These are phyloP conservation scores for Acholoe squamosa DNA, from an alignment of 2,888 invertebrate species.

Conservation along the genomic window DNA sequence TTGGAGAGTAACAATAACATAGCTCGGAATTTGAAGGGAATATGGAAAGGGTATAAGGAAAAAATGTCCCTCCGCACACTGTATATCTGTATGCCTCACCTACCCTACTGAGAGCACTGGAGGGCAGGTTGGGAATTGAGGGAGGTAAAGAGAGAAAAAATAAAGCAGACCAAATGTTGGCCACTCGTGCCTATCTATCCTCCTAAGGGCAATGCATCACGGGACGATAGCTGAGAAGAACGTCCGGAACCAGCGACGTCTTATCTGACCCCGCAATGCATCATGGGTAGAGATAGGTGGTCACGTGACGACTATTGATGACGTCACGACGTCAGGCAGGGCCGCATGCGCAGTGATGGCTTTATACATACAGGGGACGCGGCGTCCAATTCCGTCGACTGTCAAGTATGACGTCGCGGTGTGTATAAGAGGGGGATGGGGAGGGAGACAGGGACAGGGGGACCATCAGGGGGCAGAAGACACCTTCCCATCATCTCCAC, in stretches of 20 bases:
- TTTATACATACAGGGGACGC: slow-evolving; percentile 10
- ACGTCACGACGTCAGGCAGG: slow-evolving; percentile 25
- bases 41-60: too few relatives aligned
- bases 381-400: slow-evolving; percentile 43
- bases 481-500: neutral
- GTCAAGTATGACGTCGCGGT: neutral
- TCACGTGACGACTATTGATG: slow-evolving; percentile 49
- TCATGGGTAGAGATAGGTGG: slow-evolving; percentile 42
- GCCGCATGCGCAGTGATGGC: slow-evolving; percentile 3
- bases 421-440: neutral
- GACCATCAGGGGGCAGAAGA: neutral
- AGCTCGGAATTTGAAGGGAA: too few relatives aligned
- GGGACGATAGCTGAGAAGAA: slow-evolving; percentile 44
- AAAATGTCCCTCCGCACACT: neutral
- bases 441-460: neutral
- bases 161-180: neutral
- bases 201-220: slow-evolving; percentile 47
- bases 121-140: neutral
- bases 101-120: neutral
- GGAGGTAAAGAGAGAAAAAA: neutral
- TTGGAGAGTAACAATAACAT: too few relatives aligned
- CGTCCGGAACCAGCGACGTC: neutral
- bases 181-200: slow-evolving; percentile 43
- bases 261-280: slow-evolving; percentile 56
- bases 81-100: neutral